Evolutionary conservation across 2,888 invertebrate genomes (phyloP), one percentile per base, ranked within the genome.

Genomic region (Hirudinaria manillensis): DNA sequence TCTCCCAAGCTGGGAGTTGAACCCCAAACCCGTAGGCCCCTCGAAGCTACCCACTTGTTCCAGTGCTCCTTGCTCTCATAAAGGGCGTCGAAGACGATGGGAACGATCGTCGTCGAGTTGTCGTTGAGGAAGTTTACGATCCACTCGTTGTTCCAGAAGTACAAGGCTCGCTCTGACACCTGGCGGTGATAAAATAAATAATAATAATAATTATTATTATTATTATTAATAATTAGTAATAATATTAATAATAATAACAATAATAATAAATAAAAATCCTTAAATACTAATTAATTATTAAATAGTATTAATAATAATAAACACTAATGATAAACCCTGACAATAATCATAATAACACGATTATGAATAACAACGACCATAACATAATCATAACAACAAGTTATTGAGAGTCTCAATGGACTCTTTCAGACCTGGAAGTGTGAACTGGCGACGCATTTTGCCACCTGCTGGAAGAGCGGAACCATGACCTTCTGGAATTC

Each of bases 81-180:
- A 83, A 99, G 88, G 80, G 97, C 94, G 78, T 97, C 97, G 88
- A 97, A 98, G 95, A 98, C 96, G 82, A 98, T 97, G 81, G 97
- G 97, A 91, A 98, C 92, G 85, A 98, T 96, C 84, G 94, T 92
- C 86, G 92, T 91, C 86, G 94, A 96, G 88, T 98, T 98, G 86
- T 99, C 98, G 86, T 96, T 95, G 89, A 99, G 97, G 87, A 99
- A 88, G 79, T 95, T 95, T 91, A 98, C 92, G 84, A 99, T 95
- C 88, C 99, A 99, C 89, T 99, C 99, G 88, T 98, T 99, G 90
- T 99, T 99, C 98, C 98, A 99, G 88, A 94, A 97, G 88, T 96
- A 99, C 81, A 99, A 89, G 82, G 99, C 97, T 87, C 99, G 90
- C 87, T 99, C 99, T 80, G 99, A 98, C 84, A 98, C 97, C 93